A percentile compares a stretch with the other conserved stretches of the same genome.
Conservation (phyloP, 2,113 vertebrate genomes). For the Terrapene triunguis region DNA sequence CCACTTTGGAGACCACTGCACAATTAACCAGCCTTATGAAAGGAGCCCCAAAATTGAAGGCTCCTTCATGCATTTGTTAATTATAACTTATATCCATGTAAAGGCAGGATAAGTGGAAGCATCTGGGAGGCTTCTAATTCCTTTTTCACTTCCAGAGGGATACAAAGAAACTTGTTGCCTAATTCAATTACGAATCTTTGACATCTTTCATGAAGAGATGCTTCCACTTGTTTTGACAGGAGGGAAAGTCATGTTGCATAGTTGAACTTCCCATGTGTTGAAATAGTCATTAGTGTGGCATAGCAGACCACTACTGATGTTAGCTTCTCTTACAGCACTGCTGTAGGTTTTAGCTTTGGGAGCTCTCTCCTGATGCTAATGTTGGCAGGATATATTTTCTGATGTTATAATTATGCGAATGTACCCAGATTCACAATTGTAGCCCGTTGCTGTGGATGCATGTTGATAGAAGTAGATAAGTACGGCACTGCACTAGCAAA, state of each 20-base stretch:
- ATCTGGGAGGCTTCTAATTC: neutral
- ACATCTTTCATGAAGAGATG: rapidly evolving
- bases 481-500: neutral
- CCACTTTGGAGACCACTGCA: too few relatives aligned
- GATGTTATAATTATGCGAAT: neutral
- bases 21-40: neutral
- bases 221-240: neutral
- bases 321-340: rapidly evolving
- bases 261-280: neutral
- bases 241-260: neutral
- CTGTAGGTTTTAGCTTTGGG: neutral
- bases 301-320: neutral
- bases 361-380: neutral
- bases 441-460: rapidly evolving
- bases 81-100: neutral
- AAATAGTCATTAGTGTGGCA: neutral
- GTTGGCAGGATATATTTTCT: neutral
- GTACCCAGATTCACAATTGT: neutral
- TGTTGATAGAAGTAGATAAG: neutral
- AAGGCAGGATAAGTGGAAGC: neutral
- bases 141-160: neutral
- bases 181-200: neutral
- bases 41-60: neutral
- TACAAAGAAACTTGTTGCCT: neutral
- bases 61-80: neutral